Conservation (phyloP, 2,888 invertebrate genomes). For the Lithodes maja region DNA sequence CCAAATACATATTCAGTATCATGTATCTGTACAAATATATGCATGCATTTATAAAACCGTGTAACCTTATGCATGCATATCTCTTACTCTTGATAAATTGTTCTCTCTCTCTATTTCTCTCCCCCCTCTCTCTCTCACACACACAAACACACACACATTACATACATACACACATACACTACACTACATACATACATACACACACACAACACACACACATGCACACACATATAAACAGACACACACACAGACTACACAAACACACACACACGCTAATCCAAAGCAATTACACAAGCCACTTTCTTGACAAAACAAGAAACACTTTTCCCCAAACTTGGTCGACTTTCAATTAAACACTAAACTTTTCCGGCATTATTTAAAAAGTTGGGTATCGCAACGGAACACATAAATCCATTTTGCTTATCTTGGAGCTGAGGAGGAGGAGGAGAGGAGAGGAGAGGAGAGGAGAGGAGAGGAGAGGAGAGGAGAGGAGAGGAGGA, state of each 20-base stretch:
- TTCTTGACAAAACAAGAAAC: neutral
- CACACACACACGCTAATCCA: neutral
- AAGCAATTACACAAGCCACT: neutral
- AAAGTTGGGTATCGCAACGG: neutral
- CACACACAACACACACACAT: neutral
- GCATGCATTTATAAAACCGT: too few relatives aligned
- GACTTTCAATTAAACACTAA: neutral
- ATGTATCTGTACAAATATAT: too few relatives aligned
- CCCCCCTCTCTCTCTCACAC: neutral
- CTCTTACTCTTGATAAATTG: too few relatives aligned
- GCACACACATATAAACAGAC: neutral
- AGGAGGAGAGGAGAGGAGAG: neutral
- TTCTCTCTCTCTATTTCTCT: too few relatives aligned
- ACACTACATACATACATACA: neutral
- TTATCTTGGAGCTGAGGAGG: neutral
- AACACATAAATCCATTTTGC: neutral
- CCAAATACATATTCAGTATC: too few relatives aligned
- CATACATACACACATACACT: neutral
- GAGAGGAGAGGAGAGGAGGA: neutral
- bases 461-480: neutral
- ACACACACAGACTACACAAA: neutral
- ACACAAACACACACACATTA: neutral
- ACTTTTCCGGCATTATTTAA: neutral
- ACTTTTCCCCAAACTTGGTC: neutral
- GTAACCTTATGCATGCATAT: too few relatives aligned